Evolutionary conservation across 2,888 invertebrate species (phyloP).

Genomic region (Crepidodera aurea): DNA sequence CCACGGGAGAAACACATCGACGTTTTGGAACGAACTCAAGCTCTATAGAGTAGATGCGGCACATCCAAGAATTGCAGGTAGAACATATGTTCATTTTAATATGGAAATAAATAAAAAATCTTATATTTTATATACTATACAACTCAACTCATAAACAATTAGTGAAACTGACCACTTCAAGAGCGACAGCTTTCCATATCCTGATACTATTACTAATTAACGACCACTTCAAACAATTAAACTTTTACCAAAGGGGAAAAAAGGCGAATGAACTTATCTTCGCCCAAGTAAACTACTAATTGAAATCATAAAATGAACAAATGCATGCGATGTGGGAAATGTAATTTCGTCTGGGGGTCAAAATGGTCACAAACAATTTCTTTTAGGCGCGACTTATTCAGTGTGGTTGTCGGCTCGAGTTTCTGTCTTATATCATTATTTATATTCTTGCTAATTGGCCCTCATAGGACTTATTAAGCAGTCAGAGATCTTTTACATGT

Average conservation of each 20-base stretch:
- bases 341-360: slow-evolving; percentile 16
- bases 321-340: slow-evolving; percentile 18
- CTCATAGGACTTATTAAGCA: slow-evolving; percentile 1
- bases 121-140: too few species aligned
- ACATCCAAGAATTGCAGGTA: too few species aligned
- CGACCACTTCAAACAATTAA: slow-evolving; percentile 1
- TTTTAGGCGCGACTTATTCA: not conserved
- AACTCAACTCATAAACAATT: too few species aligned
- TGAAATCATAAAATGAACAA: slow-evolving; percentile 17
- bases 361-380: slow-evolving; percentile 16
- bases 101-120: too few species aligned
- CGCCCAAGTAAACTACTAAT: slow-evolving; percentile 6
- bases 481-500: slow-evolving; percentile 7
- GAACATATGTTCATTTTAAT: too few species aligned
- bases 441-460: slow-evolving; percentile 10
- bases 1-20: too few species aligned
- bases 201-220: not conserved
- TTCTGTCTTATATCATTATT: not conserved
- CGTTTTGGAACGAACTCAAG: too few species aligned
- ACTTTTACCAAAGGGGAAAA: not conserved
- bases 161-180: not conserved
- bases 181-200: not conserved
- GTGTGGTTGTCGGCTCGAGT: not conserved
- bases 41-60: too few species aligned
- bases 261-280: slow-evolving; percentile 9